phyloP scores from a whole-genome alignment of 2,113 vertebrate genomes.

The Bos javanicus region DNA sequence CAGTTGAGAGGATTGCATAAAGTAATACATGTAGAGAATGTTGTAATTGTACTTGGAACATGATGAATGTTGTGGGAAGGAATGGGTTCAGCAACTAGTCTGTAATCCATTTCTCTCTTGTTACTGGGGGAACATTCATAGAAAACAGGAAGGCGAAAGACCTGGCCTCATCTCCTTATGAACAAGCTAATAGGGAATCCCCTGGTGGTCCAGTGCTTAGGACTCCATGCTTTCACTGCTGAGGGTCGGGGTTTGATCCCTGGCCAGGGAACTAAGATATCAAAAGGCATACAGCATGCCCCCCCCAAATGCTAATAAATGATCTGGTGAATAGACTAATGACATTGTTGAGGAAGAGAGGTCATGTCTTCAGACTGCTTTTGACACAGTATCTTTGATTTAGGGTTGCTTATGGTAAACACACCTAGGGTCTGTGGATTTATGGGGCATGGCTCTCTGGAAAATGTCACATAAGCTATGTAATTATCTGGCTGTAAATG shows the following conservation, averaged over 20 bases:
- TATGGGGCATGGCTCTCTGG: neutral
- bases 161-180: neutral
- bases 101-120: neutral
- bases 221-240: neutral
- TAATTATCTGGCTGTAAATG: neutral
- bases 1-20: neutral
- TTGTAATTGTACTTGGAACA: neutral
- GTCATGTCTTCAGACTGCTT: neutral
- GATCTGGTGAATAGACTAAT: neutral
- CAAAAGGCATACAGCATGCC: neutral
- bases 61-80: neutral
- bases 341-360: neutral
- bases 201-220: neutral
- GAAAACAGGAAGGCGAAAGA: neutral
- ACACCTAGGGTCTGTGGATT: neutral
- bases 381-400: neutral
- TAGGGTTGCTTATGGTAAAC: slow-evolving; percentile 25
- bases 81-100: neutral
- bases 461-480: neutral
- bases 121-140: neutral
- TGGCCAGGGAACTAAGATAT: neutral
- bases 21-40: neutral
- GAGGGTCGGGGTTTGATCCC: neutral
- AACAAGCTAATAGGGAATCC: neutral
- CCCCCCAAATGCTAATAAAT: neutral